Percentiles rank a stretch among this genome's conserved stretches.
Evolutionary conservation across 2,113 vertebrate genomes (phyloP).

Genomic region (Ctenomys sociabilis): DNA sequence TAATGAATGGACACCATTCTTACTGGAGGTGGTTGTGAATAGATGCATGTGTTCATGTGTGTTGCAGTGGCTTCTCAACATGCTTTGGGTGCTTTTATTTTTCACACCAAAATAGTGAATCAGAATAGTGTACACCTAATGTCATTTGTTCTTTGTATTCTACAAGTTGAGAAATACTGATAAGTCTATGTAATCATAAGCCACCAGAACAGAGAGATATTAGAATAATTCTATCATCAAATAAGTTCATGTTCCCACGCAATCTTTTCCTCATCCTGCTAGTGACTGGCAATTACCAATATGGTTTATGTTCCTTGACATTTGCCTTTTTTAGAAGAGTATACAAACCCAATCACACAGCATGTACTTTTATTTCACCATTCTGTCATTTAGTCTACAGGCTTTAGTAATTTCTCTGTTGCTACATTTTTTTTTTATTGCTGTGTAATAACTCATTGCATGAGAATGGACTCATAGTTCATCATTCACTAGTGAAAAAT

Average conservation of each 20-base stretch:
- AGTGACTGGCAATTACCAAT: neutral
- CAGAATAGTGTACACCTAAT: neutral
- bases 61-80: neutral
- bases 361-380: neutral
- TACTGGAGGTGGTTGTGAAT: neutral
- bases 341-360: neutral
- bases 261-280: neutral
- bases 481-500: neutral
- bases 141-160: neutral
- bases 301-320: neutral
- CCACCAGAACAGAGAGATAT: neutral
- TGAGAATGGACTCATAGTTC: neutral
- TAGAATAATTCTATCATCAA: neutral
- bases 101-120: neutral
- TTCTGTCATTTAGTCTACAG: neutral
- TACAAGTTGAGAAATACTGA: neutral
- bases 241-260: neutral
- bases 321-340: neutral
- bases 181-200: neutral
- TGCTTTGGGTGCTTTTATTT: neutral
- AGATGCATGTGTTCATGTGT: neutral
- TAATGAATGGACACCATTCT: neutral
- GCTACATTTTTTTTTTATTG: neutral
- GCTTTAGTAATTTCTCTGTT: neutral
- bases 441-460: neutral